These are phyloP conservation scores for Rotaria macrura DNA, from an alignment of 2,888 invertebrate genomes.

Conservation along the genomic window DNA sequence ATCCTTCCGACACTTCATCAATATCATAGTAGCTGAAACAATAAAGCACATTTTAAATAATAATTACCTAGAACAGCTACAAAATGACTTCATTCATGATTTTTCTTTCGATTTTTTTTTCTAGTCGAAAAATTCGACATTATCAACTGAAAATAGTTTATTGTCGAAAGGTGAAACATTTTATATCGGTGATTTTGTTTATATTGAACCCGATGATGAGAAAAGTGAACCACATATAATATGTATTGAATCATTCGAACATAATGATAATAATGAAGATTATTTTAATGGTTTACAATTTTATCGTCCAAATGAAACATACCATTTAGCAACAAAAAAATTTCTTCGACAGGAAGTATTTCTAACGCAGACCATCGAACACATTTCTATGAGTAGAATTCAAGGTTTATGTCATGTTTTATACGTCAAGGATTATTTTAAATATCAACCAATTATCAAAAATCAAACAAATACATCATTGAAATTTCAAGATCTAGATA, in stretches of 20 bases:
- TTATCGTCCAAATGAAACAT: conserved; percentile 83
- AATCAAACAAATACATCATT: background rate
- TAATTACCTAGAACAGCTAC: too few species aligned
- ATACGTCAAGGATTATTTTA: conserved; percentile 85
- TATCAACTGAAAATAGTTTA: conserved; percentile 41
- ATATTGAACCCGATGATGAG: conserved; percentile 55
- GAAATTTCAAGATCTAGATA: conserved; percentile 60
- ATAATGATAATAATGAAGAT: conserved; percentile 66
- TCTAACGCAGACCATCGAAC: conserved; percentile 76
- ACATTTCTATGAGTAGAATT: conserved; percentile 71
- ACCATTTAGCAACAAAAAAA: conserved; percentile 81
- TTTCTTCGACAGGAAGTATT: conserved; percentile 87
- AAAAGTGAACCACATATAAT: conserved; percentile 59
- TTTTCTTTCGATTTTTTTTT: background rate
- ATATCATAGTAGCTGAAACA: too few species aligned
- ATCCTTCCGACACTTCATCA: too few species aligned
- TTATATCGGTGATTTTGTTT: conserved; percentile 79
- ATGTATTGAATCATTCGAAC: conserved; percentile 78
- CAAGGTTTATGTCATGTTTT: conserved; percentile 81
- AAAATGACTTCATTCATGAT: background rate
- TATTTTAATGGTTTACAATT: conserved; percentile 77
- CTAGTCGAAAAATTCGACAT: conserved; percentile 38
- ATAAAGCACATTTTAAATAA: too few species aligned
- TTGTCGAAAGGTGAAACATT: conserved; percentile 63
- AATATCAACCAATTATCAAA: conserved; percentile 64